Base-by-base conservation (phyloP, 2,888 invertebrate genomes). In the Orthosia incerta region DNA sequence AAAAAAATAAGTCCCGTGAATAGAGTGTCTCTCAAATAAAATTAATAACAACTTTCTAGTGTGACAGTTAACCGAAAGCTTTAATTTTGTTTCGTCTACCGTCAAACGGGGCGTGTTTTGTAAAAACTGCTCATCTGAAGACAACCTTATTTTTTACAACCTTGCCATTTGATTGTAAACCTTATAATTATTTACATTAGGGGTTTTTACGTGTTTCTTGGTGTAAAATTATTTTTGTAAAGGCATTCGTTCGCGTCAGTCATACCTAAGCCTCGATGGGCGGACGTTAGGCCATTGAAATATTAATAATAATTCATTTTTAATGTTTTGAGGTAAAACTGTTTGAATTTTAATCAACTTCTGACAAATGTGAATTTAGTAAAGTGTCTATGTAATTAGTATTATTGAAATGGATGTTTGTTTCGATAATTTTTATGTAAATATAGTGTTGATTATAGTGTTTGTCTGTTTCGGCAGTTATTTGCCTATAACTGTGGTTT, bases 21-120 rank as follows among this genome's bases (percentile, higher is more conserved):
- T 76, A 86, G 76, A 76, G 78, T 87, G 88, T 89, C 84, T 86
- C 82, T 83, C 75, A 85, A 87, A 87, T 83, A 89, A 88, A 86
- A 89, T 90, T 93, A 91, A 92, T 92, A 91, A 91, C 84, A 84
- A 89, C 91, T 91, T 92, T 91, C 89, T 88, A 89, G 83, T 90
- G 89, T 92, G 94, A 94, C 94, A 94, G 93, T 89, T 91, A 93
- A 92, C 86, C 89, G 80, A 90, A 93, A 87, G 89, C 89, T 82
- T 89, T 91, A 91, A 94, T 94, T 93, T 92, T 84, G 83, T 83
- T 80, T 82, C 85, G 88, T 88, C 86, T 85, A 87, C 86, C 86
- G 86, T 86, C 82, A 87, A 87, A 89, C 88, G 77, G 80, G 93
- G 94, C 93, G 93, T 89, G 76, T 83, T 78, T 79, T 78, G 83